Percentiles rank a stretch among this genome's conserved stretches.
phyloP scores from a whole-genome alignment of 2,888 invertebrate genomes.

The Catocala sponsa region DNA sequence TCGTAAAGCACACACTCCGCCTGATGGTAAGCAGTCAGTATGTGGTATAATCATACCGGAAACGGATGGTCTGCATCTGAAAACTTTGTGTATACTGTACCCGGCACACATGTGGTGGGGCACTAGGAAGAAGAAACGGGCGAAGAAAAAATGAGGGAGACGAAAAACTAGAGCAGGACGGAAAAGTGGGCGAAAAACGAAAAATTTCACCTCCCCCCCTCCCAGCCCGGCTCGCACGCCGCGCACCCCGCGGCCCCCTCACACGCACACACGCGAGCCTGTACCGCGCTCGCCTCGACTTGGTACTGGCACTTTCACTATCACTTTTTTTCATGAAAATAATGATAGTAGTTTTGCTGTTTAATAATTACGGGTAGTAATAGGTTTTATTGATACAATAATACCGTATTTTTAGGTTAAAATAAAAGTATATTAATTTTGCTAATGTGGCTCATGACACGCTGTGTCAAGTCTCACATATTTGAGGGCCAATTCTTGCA shows the following conservation, averaged over 20 bases:
- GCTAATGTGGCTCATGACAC: too few relatives aligned
- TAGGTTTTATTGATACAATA: too few relatives aligned
- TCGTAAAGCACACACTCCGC: too few relatives aligned
- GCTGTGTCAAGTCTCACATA: too few relatives aligned
- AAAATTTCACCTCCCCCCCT: constrained; percentile 82
- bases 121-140: constrained; percentile 87
- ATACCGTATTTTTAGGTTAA: too few relatives aligned
- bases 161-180: constrained; percentile 88
- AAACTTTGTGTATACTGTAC: constrained; percentile 58
- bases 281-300: constrained; percentile 50
- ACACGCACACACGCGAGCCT: constrained; percentile 81
- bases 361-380: too few relatives aligned
- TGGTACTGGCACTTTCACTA: constrained; percentile 71
- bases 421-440: too few relatives aligned
- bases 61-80: constrained; percentile 63
- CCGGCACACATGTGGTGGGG: constrained; percentile 88
- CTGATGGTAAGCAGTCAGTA: not conserved
- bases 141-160: constrained; percentile 88
- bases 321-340: constrained; percentile 50
- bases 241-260: constrained; percentile 61
- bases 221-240: constrained; percentile 58
- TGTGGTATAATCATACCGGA: constrained; percentile 67
- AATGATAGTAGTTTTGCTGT: too few relatives aligned
- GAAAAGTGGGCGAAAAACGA: constrained; percentile 88
- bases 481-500: too few relatives aligned